A percentile compares a stretch with the other conserved stretches of the same genome.
These are phyloP conservation scores for Tinamus major DNA, from an alignment of 2,797 vertebrate species.

Conservation along the genomic window DNA sequence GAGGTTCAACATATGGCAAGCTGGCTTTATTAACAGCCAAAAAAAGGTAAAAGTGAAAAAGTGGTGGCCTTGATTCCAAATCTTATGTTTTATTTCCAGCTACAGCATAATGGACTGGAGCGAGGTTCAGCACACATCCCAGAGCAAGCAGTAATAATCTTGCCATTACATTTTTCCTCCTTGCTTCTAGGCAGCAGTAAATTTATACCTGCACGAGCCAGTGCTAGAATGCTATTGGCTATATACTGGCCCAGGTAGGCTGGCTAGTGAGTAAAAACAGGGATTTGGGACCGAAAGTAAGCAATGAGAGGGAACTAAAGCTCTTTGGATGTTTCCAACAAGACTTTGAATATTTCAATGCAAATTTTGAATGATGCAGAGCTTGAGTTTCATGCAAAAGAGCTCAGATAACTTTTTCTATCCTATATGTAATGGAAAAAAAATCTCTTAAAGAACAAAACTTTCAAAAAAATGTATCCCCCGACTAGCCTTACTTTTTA, in stretches of 20 bases:
- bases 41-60: neutral
- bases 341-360: neutral
- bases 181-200: neutral
- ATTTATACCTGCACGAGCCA: neutral
- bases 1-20: neutral
- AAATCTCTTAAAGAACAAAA: too few relatives aligned
- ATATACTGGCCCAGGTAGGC: neutral
- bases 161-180: neutral
- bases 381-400: neutral
- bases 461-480: too few relatives aligned
- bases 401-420: neutral
- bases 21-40: neutral
- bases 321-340: neutral
- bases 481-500: neutral
- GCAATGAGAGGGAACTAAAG: neutral
- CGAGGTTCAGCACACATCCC: neutral
- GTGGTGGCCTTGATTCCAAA: neutral
- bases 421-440: neutral
- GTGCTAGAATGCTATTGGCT: neutral
- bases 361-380: neutral
- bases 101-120: neutral
- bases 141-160: neutral
- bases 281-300: neutral
- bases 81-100: neutral
- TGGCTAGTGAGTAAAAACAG: neutral